Percentiles rank a stretch among this genome's conserved stretches.
Evolutionary conservation across 2,888 invertebrate species (phyloP).

Genomic region (Meta bourneti): DNA sequence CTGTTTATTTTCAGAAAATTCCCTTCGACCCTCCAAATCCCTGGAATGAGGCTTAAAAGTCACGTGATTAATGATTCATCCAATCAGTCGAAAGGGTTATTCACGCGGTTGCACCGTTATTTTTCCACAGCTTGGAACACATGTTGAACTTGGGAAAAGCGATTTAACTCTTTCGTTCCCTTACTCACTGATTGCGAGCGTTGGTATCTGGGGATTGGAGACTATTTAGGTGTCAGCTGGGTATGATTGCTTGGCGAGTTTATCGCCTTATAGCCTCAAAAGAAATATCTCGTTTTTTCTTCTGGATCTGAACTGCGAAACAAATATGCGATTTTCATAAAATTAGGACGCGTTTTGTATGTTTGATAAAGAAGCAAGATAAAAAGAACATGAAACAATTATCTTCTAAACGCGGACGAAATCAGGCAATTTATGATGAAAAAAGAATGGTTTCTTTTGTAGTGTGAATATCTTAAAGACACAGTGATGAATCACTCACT

Average conservation of each 20-base stretch:
- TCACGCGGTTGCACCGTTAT: slow-evolving; percentile 67
- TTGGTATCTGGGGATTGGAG: slow-evolving; percentile 63
- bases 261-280: neutral
- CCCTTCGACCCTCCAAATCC: slow-evolving; percentile 15
- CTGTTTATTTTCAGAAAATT: neutral
- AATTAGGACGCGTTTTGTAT: too few species aligned
- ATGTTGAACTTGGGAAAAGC: slow-evolving; percentile 61
- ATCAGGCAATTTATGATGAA: too few species aligned
- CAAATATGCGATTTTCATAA: too few species aligned
- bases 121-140: slow-evolving; percentile 61
- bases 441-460: too few species aligned
- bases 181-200: slow-evolving; percentile 10
- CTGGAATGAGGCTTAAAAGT: slow-evolving; percentile 38
- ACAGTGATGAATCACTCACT: too few species aligned
- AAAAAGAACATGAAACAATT: too few species aligned
- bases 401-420: too few species aligned
- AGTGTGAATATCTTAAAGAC: too few species aligned
- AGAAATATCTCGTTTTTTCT: neutral
- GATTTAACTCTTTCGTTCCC: slow-evolving; percentile 62
- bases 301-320: too few species aligned
- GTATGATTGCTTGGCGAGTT: slow-evolving; percentile 11
- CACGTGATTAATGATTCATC: slow-evolving; percentile 75
- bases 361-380: too few species aligned
- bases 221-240: neutral
- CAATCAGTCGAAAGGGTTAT: slow-evolving; percentile 74